These are phyloP conservation scores for Lutjanus campechanus DNA, from an alignment of 2,797 vertebrate species.

Conservation along the genomic window DNA sequence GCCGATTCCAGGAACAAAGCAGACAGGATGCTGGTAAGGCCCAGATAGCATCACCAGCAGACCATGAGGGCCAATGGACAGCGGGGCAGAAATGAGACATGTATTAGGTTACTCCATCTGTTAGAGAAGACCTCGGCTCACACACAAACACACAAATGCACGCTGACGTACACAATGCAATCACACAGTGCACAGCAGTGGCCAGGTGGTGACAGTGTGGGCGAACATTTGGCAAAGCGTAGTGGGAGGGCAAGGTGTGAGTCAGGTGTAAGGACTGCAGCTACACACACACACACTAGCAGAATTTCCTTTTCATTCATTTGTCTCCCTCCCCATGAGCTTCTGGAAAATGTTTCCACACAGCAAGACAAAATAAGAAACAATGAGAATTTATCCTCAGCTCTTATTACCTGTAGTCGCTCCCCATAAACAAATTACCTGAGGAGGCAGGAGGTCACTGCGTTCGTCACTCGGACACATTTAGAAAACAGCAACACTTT, in stretches of 20 bases:
- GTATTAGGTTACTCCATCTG: slow-evolving; percentile 85
- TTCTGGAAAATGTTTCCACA: slow-evolving; percentile 41
- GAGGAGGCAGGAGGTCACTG: not conserved
- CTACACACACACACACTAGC: slow-evolving; percentile 24
- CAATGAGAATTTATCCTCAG: slow-evolving; percentile 11
- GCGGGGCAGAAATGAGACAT: slow-evolving; percentile 74
- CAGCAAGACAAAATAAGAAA: slow-evolving; percentile 23
- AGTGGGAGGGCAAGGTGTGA: slow-evolving; percentile 67
- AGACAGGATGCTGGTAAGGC: slow-evolving; percentile 84
- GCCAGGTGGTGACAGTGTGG: slow-evolving; percentile 76
- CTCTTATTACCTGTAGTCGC: slow-evolving; percentile 6
- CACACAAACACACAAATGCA: slow-evolving; percentile 40
- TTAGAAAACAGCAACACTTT: not conserved
- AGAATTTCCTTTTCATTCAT: slow-evolving; percentile 49
- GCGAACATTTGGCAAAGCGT: slow-evolving; percentile 71
- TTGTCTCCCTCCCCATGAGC: slow-evolving; percentile 23
- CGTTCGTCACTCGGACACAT: not conserved
- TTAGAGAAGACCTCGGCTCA: slow-evolving; percentile 52
- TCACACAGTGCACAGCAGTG: slow-evolving; percentile 61
- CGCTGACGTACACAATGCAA: slow-evolving; percentile 33
- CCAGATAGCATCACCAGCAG: slow-evolving; percentile 81
- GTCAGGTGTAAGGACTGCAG: slow-evolving; percentile 67
- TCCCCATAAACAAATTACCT: not conserved
- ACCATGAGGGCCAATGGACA: slow-evolving; percentile 78
- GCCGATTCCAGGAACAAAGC: slow-evolving; percentile 82